Percentiles rank a stretch among this genome's conserved stretches.
Conservation (phyloP, 2,113 vertebrate species). For the Takifugu bimaculatus region DNA sequence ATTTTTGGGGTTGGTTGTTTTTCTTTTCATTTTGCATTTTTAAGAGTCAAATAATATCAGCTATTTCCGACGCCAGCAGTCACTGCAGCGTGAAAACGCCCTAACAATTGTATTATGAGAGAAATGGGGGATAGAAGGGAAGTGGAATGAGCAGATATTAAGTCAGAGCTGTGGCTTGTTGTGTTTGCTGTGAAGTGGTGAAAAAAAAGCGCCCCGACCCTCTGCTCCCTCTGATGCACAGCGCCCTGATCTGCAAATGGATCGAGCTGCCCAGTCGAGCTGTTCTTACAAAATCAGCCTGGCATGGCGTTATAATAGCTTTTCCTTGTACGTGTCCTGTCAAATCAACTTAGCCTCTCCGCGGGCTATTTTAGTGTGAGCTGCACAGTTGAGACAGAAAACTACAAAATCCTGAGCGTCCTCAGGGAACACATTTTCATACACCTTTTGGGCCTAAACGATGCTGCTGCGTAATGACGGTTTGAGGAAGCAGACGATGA, state of each 20-base stretch:
- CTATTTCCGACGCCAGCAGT: constrained; percentile 11
- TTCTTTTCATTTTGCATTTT: constrained; percentile 8
- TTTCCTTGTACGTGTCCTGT: constrained; percentile 70
- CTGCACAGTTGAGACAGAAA: constrained; percentile 43
- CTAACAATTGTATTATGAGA: constrained; percentile 12
- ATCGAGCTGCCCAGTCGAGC: constrained; percentile 46
- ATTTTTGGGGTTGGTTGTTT: background rate
- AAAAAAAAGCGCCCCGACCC: background rate
- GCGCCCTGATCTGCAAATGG: constrained; percentile 58
- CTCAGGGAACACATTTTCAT: constrained; percentile 23
- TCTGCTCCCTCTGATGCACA: constrained; percentile 30
- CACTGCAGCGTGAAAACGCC: constrained; percentile 15
- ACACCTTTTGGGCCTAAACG: constrained; percentile 3
- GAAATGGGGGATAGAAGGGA: constrained; percentile 7
- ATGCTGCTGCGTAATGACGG: constrained; percentile 11
- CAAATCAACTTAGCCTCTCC: constrained; percentile 66
- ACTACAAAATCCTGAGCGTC: constrained; percentile 20
- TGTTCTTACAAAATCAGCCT: constrained; percentile 53
- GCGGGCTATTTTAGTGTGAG: constrained; percentile 58
- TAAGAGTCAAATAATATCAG: constrained; percentile 16
- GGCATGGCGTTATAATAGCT: constrained; percentile 62
- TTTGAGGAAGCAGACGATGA: constrained; percentile 28
- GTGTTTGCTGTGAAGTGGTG: background rate
- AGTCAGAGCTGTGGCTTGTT: background rate
- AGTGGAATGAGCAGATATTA: constrained; percentile 1